A percentile compares a stretch with the other conserved stretches of the same genome.
Evolutionary conservation across 2,888 invertebrate genomes (phyloP).

Genomic region (Caenorhabditis zanzibari): DNA sequence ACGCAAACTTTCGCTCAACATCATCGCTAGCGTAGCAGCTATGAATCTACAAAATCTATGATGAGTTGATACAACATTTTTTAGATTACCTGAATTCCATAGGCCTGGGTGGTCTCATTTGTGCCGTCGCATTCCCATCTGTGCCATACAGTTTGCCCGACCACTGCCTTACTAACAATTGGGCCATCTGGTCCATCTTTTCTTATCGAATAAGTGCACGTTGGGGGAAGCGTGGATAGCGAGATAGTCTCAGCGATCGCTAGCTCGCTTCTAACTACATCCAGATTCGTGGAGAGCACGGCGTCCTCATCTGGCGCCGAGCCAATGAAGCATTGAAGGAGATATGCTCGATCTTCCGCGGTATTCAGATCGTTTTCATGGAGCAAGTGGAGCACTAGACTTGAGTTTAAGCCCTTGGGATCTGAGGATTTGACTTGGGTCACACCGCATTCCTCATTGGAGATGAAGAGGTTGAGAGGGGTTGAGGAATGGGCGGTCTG

Average conservation of each 20-base stretch:
- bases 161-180: conserved; percentile 74
- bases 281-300: conserved; percentile 76
- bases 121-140: conserved; percentile 82
- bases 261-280: conserved; percentile 70
- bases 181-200: conserved; percentile 78
- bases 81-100: conserved; percentile 73
- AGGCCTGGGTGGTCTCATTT: conserved; percentile 76
- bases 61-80: background rate
- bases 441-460: conserved; percentile 69
- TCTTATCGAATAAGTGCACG: conserved; percentile 80
- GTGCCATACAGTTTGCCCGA: conserved; percentile 82
- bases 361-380: conserved; percentile 68
- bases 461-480: conserved; percentile 60
- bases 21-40: conserved; percentile 80
- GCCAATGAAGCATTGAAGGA: conserved; percentile 72
- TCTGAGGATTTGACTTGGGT: conserved; percentile 65
- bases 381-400: conserved; percentile 67
- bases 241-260: conserved; percentile 78
- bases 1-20: conserved; percentile 73
- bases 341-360: conserved; percentile 70
- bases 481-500: conserved; percentile 43
- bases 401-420: conserved; percentile 65
- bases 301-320: conserved; percentile 53
- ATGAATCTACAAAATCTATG: conserved; percentile 71
- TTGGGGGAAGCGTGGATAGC: conserved; percentile 78